phyloP scores from a whole-genome alignment of 2,888 invertebrate genomes.

The Tipula lateralis region DNA sequence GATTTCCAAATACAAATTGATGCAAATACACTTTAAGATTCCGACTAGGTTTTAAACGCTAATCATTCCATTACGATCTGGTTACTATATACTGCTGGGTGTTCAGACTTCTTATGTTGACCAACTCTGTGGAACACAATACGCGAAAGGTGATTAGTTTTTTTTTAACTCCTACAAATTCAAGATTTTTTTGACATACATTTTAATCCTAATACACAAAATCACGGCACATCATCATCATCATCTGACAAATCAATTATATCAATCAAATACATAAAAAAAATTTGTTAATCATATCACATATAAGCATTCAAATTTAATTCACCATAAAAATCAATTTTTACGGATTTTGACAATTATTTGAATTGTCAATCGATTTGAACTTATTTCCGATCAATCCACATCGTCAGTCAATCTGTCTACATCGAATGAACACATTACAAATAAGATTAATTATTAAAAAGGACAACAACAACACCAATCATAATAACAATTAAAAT shows the following conservation, averaged over 20 bases:
- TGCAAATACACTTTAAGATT: too few relatives aligned
- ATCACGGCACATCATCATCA: neutral
- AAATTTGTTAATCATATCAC: neutral
- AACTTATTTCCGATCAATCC: too few relatives aligned
- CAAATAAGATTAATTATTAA: neutral
- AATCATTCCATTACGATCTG: too few relatives aligned
- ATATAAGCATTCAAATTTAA: neutral
- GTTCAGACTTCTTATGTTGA: too few relatives aligned
- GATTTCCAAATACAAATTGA: too few relatives aligned
- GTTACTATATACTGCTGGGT: too few relatives aligned
- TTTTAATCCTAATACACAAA: too few relatives aligned
- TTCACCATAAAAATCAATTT: neutral
- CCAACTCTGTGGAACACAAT: too few relatives aligned
- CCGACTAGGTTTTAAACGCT: too few relatives aligned
- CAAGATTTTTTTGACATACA: too few relatives aligned
- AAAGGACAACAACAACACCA: neutral
- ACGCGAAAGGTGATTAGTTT: too few relatives aligned
- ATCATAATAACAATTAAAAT: neutral
- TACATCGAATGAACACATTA: neutral
- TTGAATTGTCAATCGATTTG: constrained; percentile 11
- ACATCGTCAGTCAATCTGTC: neutral
- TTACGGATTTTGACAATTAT: constrained; percentile 11
- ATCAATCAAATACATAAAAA: neutral
- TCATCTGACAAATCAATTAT: neutral
- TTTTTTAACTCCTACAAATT: too few relatives aligned